Evolutionary conservation across 1,140 invertebrate species (phyloP).

Genomic region (Thaumetopoea pityocampa): DNA sequence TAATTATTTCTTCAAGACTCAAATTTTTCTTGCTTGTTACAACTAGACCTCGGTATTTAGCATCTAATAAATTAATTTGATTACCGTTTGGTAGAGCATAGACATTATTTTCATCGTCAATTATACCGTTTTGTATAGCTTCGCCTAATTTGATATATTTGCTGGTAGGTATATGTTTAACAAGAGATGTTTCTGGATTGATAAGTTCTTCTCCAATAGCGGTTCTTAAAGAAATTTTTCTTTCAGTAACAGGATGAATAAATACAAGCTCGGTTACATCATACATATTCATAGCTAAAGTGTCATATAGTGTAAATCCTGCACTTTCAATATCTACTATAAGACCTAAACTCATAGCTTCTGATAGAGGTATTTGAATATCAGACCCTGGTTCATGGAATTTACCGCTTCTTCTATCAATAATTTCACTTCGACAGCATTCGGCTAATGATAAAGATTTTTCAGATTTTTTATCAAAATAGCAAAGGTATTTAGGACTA

Average conservation of each 20-base stretch:
- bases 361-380: slow-evolving; percentile 80
- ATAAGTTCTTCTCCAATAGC: slow-evolving; percentile 89
- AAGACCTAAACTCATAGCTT: slow-evolving; percentile 85
- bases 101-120: slow-evolving; percentile 84
- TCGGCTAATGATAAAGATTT: slow-evolving; percentile 84
- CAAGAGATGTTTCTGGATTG: slow-evolving; percentile 85
- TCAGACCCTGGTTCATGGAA: slow-evolving; percentile 85
- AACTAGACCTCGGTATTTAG: slow-evolving; percentile 83
- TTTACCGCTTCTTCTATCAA: slow-evolving; percentile 86
- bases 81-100: slow-evolving; percentile 81
- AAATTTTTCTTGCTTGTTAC: slow-evolving; percentile 83
- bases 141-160: slow-evolving; percentile 85
- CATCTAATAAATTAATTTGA: slow-evolving; percentile 82
- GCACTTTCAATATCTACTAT: slow-evolving; percentile 91
- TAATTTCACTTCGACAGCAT: slow-evolving; percentile 87
- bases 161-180: slow-evolving; percentile 84
- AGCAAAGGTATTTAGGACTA: slow-evolving; percentile 87
- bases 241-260: slow-evolving; percentile 87
- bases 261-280: slow-evolving; percentile 83
- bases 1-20: slow-evolving; percentile 86
- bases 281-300: slow-evolving; percentile 89
- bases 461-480: slow-evolving; percentile 84
- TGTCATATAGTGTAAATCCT: slow-evolving; percentile 88
- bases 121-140: slow-evolving; percentile 83
- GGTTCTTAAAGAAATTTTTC: slow-evolving; percentile 86